Evolutionary conservation across 64 coral and sea anemone species (phyloP).

Genomic region (Montipora cactus): DNA sequence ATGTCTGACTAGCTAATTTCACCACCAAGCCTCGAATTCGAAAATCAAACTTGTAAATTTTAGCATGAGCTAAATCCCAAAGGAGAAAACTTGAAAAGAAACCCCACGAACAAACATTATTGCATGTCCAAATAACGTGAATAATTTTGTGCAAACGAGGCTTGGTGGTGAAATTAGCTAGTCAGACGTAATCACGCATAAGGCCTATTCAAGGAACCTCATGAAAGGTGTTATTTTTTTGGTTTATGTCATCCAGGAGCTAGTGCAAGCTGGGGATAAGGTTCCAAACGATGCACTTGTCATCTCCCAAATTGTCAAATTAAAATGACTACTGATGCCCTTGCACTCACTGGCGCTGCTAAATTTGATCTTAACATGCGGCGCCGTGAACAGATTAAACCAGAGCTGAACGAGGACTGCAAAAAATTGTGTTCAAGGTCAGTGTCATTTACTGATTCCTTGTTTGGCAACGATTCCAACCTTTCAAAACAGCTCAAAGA

Average conservation of each 20-base stretch:
- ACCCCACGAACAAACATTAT: no score
- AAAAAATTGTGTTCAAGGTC: slow-evolving; percentile 10
- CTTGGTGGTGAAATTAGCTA: no score
- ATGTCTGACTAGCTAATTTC: no score
- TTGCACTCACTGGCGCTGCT: slow-evolving; percentile 35
- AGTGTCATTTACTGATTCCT: neutral
- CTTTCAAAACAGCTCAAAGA: slow-evolving; percentile 37
- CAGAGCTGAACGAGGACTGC: no score
- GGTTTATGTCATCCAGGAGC: slow-evolving; percentile 12
- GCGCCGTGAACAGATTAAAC: neutral
- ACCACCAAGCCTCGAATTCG: no score
- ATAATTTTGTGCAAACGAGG: no score
- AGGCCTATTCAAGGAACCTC: slow-evolving; percentile 35
- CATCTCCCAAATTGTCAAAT: neutral
- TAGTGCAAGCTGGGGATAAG: slow-evolving; percentile 25
- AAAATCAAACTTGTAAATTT: no score
- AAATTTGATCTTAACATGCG: slow-evolving; percentile 48
- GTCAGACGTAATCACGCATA: no score
- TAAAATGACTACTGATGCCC: slow-evolving; percentile 37
- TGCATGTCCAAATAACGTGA: no score
- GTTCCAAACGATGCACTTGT: slow-evolving; percentile 10
- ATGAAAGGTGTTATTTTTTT: slow-evolving; percentile 29
- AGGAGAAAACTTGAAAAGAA: no score
- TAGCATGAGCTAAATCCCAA: no score
- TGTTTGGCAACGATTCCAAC: neutral